Evolutionary conservation across 2,113 vertebrate genomes (phyloP).

Genomic region (Pyrgilauda ruficollis): DNA sequence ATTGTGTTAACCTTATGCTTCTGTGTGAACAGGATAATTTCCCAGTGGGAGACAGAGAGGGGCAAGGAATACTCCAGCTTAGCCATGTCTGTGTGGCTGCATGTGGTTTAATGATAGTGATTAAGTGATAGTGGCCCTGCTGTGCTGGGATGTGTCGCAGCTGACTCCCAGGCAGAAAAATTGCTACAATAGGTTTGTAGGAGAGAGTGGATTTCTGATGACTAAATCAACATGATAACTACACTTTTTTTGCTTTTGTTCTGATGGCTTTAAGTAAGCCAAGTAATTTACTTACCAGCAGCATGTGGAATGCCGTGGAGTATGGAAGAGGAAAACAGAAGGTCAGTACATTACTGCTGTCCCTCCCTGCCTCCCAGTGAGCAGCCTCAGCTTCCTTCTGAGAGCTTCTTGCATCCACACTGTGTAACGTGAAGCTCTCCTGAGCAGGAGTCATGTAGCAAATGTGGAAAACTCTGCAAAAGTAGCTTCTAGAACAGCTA

Average conservation of each 20-base stretch:
- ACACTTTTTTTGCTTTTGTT: constrained; percentile 41
- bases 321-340: not conserved
- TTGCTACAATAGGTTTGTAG: not conserved
- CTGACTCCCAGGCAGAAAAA: constrained; percentile 27
- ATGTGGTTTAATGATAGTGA: constrained; percentile 52
- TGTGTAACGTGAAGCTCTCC: not conserved
- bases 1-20: not conserved
- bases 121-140: constrained; percentile 49
- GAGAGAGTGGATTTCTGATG: constrained; percentile 47
- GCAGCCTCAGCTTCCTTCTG: not conserved
- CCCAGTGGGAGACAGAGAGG: constrained; percentile 34
- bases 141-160: constrained; percentile 39
- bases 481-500: not conserved
- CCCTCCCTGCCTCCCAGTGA: not conserved
- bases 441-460: not conserved
- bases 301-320: not conserved
- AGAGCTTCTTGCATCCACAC: not conserved
- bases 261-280: constrained; percentile 48
- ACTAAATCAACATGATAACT: constrained; percentile 32
- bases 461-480: not conserved
- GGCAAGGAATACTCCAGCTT: constrained; percentile 26
- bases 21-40: constrained; percentile 40
- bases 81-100: not conserved
- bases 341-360: not conserved
- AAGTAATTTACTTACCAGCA: constrained; percentile 45